phyloP scores from a whole-genome alignment of 2,797 vertebrate genomes.

The Labroides dimidiatus region DNA sequence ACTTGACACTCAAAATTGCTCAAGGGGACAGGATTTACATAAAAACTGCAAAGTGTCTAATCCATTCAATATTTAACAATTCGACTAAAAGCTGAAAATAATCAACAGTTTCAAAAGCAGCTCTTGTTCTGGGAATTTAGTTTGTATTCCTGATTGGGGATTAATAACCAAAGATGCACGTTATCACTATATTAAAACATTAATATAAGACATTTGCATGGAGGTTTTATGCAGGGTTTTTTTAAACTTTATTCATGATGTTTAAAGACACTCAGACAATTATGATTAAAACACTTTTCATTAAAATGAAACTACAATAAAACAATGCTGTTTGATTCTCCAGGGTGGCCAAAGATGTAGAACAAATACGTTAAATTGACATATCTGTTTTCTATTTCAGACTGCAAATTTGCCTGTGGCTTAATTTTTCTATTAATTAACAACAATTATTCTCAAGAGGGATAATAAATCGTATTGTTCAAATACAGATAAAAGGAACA shows the following conservation, averaged over 20 bases:
- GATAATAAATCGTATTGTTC: background rate
- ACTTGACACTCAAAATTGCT: background rate
- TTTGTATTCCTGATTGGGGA: background rate
- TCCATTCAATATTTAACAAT: background rate
- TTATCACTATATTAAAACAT: background rate
- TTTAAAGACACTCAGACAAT: background rate
- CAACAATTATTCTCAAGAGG: slow-evolving; percentile 2
- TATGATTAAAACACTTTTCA: background rate
- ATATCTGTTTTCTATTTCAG: slow-evolving; percentile 7
- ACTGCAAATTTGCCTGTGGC: background rate
- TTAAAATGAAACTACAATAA: background rate
- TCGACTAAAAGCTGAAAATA: background rate
- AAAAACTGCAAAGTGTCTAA: background rate
- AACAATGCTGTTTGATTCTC: background rate
- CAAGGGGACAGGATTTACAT: background rate
- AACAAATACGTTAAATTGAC: background rate
- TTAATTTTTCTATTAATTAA: slow-evolving; percentile 8
- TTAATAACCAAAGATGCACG: background rate
- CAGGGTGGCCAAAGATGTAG: background rate
- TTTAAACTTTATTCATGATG: background rate
- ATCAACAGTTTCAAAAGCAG: background rate
- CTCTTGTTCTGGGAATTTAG: background rate
- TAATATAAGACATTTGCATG: background rate
- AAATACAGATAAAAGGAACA: slow-evolving; percentile 11
- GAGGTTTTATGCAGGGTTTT: background rate